A percentile compares a stretch with the other conserved stretches of the same genome.
These are phyloP conservation scores for Myripristis murdjan DNA, from an alignment of 2,797 vertebrate species.

Conservation along the genomic window DNA sequence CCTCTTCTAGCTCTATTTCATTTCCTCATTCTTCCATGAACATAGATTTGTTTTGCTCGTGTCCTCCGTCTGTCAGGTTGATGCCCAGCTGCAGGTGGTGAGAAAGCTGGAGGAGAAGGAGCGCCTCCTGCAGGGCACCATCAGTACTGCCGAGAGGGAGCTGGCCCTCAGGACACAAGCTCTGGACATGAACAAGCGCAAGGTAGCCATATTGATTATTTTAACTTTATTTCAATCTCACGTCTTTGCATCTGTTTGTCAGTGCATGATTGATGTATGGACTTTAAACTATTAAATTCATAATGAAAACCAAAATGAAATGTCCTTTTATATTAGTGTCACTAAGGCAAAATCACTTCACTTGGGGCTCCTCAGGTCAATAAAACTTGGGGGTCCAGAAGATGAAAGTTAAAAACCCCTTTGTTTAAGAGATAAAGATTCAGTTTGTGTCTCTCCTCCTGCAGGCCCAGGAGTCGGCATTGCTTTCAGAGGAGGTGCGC, in stretches of 20 bases:
- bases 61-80: slow-evolving; percentile 85
- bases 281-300: too few relatives aligned
- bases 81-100: slow-evolving; percentile 96
- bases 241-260: too few relatives aligned
- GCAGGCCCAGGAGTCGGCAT: slow-evolving; percentile 93
- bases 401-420: too few relatives aligned
- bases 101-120: slow-evolving; percentile 98
- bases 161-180: slow-evolving; percentile 93
- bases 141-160: slow-evolving; percentile 95
- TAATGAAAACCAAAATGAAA: too few relatives aligned
- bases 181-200: slow-evolving; percentile 98
- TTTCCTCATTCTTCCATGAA: not conserved
- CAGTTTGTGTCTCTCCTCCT: not conserved
- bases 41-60: slow-evolving; percentile 5
- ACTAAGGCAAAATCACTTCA: too few relatives aligned
- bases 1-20: not conserved
- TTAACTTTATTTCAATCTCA: too few relatives aligned
- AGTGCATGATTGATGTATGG: too few relatives aligned
- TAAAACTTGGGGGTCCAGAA: too few relatives aligned
- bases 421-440: not conserved
- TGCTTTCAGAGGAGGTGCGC: slow-evolving; percentile 93
- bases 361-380: too few relatives aligned
- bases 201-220: slow-evolving; percentile 86
- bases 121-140: slow-evolving; percentile 95
- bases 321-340: too few relatives aligned